phyloP scores from a whole-genome alignment of 2,113 vertebrate genomes.

The Crotalus horridus region DNA sequence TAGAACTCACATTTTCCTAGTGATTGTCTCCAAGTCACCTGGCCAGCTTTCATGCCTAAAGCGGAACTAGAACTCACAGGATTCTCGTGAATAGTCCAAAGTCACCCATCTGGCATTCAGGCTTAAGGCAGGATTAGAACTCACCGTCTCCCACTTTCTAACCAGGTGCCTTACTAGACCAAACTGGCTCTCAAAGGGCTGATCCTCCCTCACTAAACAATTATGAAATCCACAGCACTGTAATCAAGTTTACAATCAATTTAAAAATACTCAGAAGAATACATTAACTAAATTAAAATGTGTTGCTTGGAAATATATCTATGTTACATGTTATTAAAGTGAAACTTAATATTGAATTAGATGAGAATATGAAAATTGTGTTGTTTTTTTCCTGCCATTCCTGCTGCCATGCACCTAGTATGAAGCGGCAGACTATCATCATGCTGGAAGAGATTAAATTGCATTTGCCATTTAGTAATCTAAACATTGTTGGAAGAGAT shows the following conservation, averaged over 20 bases:
- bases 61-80: not conserved
- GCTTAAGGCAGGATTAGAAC: too few species aligned
- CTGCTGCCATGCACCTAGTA: not conserved
- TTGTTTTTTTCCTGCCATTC: not conserved
- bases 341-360: not conserved
- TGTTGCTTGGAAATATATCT: not conserved
- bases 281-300: not conserved
- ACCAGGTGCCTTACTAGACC: not conserved
- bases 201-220: not conserved
- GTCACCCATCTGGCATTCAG: too few species aligned
- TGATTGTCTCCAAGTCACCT: too few species aligned
- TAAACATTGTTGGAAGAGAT: not conserved
- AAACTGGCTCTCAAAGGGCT: not conserved
- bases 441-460: not conserved
- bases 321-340: not conserved
- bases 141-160: not conserved
- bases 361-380: not conserved
- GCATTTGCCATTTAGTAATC: not conserved
- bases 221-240: not conserved
- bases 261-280: not conserved
- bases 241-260: not conserved
- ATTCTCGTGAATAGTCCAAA: not conserved
- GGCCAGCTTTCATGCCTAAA: not conserved
- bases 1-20: too few species aligned
- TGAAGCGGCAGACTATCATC: not conserved